These are phyloP conservation scores for Empidonax traillii DNA, from an alignment of 2,113 vertebrate genomes.

Conservation along the genomic window DNA sequence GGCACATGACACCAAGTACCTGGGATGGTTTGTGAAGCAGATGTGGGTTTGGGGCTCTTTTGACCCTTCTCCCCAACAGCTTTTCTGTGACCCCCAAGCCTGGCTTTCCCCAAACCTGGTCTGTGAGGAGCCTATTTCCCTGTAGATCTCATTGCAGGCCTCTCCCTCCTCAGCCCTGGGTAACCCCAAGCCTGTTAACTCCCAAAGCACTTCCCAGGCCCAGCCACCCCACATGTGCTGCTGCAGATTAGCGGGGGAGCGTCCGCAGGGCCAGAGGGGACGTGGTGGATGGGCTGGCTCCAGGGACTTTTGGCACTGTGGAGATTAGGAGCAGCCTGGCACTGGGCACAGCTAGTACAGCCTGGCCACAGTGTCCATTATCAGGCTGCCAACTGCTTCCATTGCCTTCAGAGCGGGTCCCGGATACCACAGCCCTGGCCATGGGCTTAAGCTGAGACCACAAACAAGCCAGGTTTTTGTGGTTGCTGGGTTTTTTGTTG, in stretches of 20 bases:
- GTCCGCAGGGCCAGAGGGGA: not conserved
- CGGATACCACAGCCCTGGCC: not conserved
- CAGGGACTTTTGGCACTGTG: not conserved
- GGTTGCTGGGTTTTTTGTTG: not conserved
- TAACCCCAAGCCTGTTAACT: not conserved
- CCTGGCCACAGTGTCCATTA: not conserved
- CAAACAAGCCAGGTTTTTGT: not conserved
- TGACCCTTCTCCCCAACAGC: not conserved
- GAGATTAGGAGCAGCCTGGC: slow-evolving; percentile 1
- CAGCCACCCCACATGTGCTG: not conserved
- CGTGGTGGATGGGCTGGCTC: not conserved
- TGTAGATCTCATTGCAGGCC: not conserved
- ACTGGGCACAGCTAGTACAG: not conserved
- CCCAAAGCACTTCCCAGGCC: not conserved
- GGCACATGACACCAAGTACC: not conserved
- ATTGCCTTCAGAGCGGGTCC: not conserved
- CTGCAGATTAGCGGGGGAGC: slow-evolving; percentile 3
- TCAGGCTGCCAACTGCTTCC: not conserved
- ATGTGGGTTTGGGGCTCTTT: not conserved
- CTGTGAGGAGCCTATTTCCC: not conserved
- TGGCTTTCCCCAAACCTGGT: not conserved
- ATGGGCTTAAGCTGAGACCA: not conserved
- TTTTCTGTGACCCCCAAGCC: not conserved
- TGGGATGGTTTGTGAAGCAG: not conserved
- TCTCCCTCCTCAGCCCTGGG: not conserved